phyloP scores from a whole-genome alignment of 2,888 invertebrate species.

The Stramonita haemastoma region DNA sequence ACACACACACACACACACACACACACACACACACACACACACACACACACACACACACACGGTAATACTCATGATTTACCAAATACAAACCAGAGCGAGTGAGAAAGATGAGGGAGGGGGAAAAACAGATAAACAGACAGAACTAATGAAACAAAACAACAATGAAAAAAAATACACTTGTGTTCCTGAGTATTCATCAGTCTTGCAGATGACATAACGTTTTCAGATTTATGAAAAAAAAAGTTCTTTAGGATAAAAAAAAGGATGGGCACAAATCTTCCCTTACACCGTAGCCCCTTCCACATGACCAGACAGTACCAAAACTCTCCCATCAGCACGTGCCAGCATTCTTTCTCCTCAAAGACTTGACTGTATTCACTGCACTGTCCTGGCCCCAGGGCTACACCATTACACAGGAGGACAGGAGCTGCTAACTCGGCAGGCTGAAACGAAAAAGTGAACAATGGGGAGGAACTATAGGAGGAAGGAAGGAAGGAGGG shows the following conservation, averaged over 20 bases:
- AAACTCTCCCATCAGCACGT: neutral
- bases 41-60: neutral
- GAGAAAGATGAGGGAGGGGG: too few species aligned
- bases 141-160: too few species aligned
- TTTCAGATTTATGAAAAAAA: too few species aligned
- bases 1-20: constrained; percentile 17
- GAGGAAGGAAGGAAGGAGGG: neutral
- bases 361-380: neutral
- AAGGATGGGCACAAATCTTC: neutral
- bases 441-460: neutral
- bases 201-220: too few species aligned
- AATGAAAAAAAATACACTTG: too few species aligned
- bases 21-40: neutral
- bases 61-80: too few species aligned
- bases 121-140: too few species aligned
- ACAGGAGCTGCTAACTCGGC: neutral
- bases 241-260: neutral
- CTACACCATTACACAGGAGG: neutral
- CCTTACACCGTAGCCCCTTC: too few species aligned
- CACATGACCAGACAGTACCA: too few species aligned
- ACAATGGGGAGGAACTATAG: neutral
- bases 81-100: too few species aligned
- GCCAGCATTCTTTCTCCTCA: neutral
- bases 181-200: too few species aligned
- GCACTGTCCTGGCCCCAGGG: neutral